Evolutionary conservation across 2,113 vertebrate genomes (phyloP).

Genomic region (Podiceps cristatus): DNA sequence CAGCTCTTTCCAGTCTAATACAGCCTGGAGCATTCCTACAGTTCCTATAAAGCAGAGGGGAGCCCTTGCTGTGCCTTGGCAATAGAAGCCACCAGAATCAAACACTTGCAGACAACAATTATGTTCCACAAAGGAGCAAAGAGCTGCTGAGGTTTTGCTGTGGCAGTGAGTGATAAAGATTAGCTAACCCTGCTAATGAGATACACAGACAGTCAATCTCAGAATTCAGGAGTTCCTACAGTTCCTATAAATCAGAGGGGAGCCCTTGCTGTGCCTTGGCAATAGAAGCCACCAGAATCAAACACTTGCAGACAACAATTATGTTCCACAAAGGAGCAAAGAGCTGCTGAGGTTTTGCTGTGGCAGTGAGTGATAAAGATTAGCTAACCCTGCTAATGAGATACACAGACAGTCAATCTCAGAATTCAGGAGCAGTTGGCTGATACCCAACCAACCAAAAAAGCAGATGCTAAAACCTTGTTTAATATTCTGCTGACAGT

Average conservation of each 20-base stretch:
- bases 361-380: neutral
- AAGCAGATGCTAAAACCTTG: conserved; percentile 30
- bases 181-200: neutral
- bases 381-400: neutral
- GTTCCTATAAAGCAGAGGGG: neutral
- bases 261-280: neutral
- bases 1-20: neutral
- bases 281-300: neutral
- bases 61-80: neutral
- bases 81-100: neutral
- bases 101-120: neutral
- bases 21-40: neutral
- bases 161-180: neutral
- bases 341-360: neutral
- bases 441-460: conserved; percentile 1
- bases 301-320: neutral
- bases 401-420: neutral
- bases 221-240: conserved; percentile 13
- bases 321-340: neutral
- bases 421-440: conserved; percentile 19
- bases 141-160: neutral
- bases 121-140: neutral
- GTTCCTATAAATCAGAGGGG: neutral
- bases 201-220: neutral
- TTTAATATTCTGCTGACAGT: conserved; percentile 44